Evolutionary conservation across 2,113 vertebrate genomes (phyloP).

Genomic region (Anarhynchus alexandrinus): DNA sequence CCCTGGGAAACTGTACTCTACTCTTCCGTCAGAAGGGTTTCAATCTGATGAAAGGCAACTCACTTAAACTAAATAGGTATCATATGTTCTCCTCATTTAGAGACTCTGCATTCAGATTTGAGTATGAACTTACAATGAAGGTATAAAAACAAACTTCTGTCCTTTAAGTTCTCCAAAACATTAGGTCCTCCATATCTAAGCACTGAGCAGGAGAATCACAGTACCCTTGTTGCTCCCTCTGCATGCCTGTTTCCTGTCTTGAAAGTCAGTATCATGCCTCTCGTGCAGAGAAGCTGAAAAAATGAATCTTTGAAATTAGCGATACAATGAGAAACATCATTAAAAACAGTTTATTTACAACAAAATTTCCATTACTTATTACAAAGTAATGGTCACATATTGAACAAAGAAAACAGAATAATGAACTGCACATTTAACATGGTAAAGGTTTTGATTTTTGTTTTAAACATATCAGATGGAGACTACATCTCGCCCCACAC

Average conservation of each 20-base stretch:
- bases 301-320: background rate
- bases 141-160: background rate
- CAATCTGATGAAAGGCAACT: background rate
- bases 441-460: background rate
- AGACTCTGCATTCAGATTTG: background rate
- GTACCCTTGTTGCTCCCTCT: background rate
- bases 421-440: background rate
- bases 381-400: background rate
- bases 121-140: background rate
- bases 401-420: background rate
- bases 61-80: background rate
- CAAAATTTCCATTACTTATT: background rate
- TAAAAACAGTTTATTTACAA: background rate
- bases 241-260: background rate
- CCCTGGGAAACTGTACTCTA: background rate
- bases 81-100: background rate
- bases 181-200: accelerated
- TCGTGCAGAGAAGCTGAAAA: background rate
- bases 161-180: background rate
- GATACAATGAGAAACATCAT: background rate
- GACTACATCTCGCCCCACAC: background rate
- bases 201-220: background rate
- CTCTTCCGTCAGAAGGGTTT: background rate
- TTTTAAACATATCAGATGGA: background rate
- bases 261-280: background rate